phyloP scores from a whole-genome alignment of 2,797 vertebrate genomes.

The Agapornis canus region DNA sequence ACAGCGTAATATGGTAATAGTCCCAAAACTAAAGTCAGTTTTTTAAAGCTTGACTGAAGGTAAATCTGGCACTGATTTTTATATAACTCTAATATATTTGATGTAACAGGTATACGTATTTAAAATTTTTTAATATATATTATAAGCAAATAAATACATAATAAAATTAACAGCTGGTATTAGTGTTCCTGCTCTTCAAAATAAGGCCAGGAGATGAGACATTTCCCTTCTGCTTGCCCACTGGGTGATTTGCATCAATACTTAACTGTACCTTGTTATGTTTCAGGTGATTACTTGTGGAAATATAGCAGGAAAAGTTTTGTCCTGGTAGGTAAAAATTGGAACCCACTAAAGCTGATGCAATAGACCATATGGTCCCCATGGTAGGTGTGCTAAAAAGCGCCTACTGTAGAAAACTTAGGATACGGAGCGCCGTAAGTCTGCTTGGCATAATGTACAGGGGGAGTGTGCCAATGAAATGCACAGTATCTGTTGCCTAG shows the following conservation, averaged over 20 bases:
- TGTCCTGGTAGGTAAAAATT: background rate
- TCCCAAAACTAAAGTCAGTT: background rate
- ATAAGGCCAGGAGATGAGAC: background rate
- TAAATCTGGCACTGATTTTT: background rate
- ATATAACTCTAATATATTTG: background rate
- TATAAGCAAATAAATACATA: background rate
- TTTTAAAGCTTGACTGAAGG: background rate
- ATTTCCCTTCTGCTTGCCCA: background rate
- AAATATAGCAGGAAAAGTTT: background rate
- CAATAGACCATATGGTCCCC: background rate
- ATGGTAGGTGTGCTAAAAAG: background rate
- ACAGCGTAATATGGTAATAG: background rate
- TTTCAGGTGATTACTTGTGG: background rate
- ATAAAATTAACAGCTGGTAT: background rate
- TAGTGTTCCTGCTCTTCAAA: background rate
- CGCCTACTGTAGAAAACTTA: background rate
- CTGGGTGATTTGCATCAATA: background rate
- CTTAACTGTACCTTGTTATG: background rate
- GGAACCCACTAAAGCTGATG: background rate
- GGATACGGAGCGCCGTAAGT: background rate
- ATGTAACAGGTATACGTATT: background rate
- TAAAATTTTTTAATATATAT: background rate
- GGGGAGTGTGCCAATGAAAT: background rate
- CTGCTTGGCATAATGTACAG: background rate
- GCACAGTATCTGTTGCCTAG: background rate